Conservation (phyloP, 2,888 invertebrate species). For the Lochmaea capreae region DNA sequence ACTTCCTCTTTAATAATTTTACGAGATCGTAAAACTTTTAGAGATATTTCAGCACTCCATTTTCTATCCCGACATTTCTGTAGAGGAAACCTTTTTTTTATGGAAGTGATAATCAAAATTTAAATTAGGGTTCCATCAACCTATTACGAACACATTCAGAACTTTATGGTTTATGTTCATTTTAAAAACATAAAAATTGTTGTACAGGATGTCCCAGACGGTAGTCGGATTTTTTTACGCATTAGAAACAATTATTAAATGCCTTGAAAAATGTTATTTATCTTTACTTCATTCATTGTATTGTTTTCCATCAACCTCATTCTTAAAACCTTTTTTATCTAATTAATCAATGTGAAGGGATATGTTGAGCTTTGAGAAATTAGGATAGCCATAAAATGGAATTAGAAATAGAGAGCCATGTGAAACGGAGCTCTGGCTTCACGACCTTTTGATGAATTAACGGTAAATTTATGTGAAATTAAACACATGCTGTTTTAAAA, state of each 20-base stretch:
- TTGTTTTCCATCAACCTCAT: neutral
- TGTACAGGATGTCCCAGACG: too few species aligned
- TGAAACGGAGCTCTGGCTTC: neutral
- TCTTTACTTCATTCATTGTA: neutral
- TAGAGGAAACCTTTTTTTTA: neutral
- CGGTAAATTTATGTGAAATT: constrained; percentile 2
- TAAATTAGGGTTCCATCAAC: neutral
- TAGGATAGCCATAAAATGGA: constrained; percentile 26
- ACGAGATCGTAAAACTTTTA: constrained; percentile 9
- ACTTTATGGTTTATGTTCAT: neutral
- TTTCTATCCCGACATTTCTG: constrained; percentile 1
- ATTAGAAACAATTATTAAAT: too few species aligned
- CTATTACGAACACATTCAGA: neutral
- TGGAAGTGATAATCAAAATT: neutral
- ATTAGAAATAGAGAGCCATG: constrained; percentile 19
- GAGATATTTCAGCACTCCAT: neutral
- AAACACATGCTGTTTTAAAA: neutral
- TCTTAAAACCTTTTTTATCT: neutral
- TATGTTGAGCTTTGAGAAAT: constrained; percentile 19
- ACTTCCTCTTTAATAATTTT: constrained; percentile 3
- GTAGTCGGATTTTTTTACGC: too few species aligned
- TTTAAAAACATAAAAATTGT: too few species aligned
- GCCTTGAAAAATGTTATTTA: too few species aligned
- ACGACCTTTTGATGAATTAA: constrained; percentile 14
- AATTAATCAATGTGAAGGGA: constrained; percentile 21